Conservation (phyloP, 2,888 invertebrate genomes). For the Caenorhabditis afra region DNA sequence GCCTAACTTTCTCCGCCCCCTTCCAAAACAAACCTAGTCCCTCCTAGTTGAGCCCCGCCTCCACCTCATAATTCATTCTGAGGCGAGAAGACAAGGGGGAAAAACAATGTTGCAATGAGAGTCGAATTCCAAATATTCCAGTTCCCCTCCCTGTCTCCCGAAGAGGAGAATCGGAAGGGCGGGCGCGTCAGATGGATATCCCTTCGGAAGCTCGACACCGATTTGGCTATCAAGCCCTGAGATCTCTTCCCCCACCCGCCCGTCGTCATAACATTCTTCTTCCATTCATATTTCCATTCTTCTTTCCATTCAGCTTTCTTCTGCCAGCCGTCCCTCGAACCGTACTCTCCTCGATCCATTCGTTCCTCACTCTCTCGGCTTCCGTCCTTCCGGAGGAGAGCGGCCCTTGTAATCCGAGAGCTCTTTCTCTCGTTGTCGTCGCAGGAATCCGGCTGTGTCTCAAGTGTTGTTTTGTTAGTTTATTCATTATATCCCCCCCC, state of each 20-base stretch:
- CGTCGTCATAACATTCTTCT: conserved; percentile 11
- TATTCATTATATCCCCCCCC: conserved; percentile 23
- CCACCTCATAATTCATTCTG: no score
- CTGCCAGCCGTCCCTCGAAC: not conserved
- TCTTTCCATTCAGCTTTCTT: not conserved
- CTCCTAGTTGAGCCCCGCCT: no score
- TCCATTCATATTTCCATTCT: not conserved
- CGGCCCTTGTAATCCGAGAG: conserved; percentile 22
- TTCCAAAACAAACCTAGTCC: no score
- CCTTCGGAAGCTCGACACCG: conserved; percentile 16
- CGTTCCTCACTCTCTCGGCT: not conserved
- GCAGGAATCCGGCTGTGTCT: conserved; percentile 17
- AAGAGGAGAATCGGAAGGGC: conserved; percentile 9
- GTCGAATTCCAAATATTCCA: no score
- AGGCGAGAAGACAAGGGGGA: no score
- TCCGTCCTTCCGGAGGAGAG: not conserved
- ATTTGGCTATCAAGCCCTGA: conserved; percentile 9
- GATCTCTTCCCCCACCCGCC: conserved; percentile 12
- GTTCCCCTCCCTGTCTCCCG: not conserved
- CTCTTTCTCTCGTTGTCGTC: conserved; percentile 14
- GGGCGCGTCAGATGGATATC: conserved; percentile 47
- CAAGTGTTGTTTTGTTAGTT: conserved; percentile 46
- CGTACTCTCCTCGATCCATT: not conserved
- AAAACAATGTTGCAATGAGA: no score
- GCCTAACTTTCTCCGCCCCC: no score